Percentiles rank a stretch among this genome's conserved stretches.
These are phyloP conservation scores for Hirtodrosophila alboralis DNA, from an alignment of 2,888 invertebrate species.

Conservation along the genomic window DNA sequence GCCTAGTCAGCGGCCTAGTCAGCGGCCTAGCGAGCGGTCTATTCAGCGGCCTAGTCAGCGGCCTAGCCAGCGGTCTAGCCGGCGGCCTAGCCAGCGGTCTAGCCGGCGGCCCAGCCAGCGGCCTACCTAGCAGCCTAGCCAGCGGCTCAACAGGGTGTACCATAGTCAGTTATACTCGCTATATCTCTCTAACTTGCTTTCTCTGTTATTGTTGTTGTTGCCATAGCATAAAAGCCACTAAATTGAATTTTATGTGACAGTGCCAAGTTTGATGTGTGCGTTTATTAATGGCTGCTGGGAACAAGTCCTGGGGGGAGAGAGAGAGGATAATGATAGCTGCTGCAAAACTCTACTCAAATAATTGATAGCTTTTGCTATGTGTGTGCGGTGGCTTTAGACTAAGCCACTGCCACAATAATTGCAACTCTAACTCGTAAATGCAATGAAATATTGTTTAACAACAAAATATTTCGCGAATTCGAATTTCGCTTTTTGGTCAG, in stretches of 20 bases:
- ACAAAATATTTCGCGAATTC: constrained; percentile 64
- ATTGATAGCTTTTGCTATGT: constrained; percentile 44
- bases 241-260: constrained; percentile 78
- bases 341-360: constrained; percentile 35
- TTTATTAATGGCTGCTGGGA: constrained; percentile 70
- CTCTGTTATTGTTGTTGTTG: constrained; percentile 36
- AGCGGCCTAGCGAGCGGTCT: no score
- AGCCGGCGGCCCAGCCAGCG: no score
- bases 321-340: constrained; percentile 66
- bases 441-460: constrained; percentile 68
- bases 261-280: constrained; percentile 71
- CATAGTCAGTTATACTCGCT: no score
- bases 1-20: no score
- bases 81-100: no score
- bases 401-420: constrained; percentile 28
- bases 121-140: no score
- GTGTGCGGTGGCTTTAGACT: background rate
- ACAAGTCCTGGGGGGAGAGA: constrained; percentile 13
- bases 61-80: no score
- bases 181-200: no score
- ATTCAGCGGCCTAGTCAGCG: no score
- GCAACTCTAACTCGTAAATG: constrained; percentile 55
- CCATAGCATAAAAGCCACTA: constrained; percentile 58
- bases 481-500: no score
- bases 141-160: no score